Evolutionary conservation across 1,140 invertebrate genomes (phyloP).

Genomic region (Diplogasteroides magnus): DNA sequence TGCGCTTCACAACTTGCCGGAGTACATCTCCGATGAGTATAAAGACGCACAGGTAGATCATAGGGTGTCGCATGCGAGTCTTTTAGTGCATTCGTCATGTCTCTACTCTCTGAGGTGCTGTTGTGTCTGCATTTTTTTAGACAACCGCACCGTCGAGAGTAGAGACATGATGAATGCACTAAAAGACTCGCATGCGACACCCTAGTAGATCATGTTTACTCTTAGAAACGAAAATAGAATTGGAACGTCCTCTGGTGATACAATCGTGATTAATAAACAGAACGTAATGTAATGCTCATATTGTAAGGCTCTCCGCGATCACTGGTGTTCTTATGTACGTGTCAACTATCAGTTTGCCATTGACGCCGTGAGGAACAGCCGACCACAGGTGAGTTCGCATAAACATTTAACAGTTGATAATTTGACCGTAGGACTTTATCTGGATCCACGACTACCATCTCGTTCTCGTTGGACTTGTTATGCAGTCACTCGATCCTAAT

Average conservation of each 20-base stretch:
- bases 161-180: too few species aligned
- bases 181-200: too few species aligned
- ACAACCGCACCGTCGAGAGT: too few species aligned
- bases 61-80: too few species aligned
- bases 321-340: conserved; percentile 53
- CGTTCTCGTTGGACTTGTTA: conserved; percentile 54
- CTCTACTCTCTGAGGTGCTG: too few species aligned
- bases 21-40: conserved; percentile 55
- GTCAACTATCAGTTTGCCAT: conserved; percentile 55
- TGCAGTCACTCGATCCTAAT: conserved; percentile 52
- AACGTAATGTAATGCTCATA: too few species aligned
- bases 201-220: too few species aligned
- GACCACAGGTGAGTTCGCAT: conserved; percentile 39
- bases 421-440: conserved; percentile 46
- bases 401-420: conserved; percentile 3
- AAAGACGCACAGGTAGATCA: conserved; percentile 43
- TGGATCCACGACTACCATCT: conserved; percentile 55
- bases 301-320: conserved; percentile 39
- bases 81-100: not conserved
- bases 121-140: too few species aligned
- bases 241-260: too few species aligned
- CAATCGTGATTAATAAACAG: too few species aligned
- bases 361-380: conserved; percentile 50
- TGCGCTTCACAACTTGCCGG: conserved; percentile 52
- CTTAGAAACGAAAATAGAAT: too few species aligned